Base-by-base conservation (phyloP, 2,888 invertebrate genomes). In the Synanthedon formicaeformis region DNA sequence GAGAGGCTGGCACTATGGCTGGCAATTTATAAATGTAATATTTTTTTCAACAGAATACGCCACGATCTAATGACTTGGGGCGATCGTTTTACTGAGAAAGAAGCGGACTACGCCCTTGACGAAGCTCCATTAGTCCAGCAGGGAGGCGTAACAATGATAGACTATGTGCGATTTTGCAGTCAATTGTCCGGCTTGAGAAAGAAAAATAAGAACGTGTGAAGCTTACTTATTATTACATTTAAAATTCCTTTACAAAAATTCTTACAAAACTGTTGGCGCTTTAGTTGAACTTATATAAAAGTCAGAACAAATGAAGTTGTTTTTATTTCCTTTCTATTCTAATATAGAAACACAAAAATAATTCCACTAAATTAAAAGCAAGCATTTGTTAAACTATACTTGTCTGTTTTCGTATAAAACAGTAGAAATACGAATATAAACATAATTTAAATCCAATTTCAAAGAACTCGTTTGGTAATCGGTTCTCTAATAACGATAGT, bases 41-140 rank as follows among this genome's bases (percentile, higher is more conserved):
- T 34, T 34, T 34, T 23, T 60, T 40, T 55, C 73, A 69, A 2
- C 77, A 92, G 91, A 65, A 90, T 92, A 60, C 90, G 90, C 57
- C 89, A 89, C 59, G 92, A 92, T 64, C 76, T 92, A 49, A 90
- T 90, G 84, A 89, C 90, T 6, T 90, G 89, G 72, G 92, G 92
- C 4, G 92, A 92, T 63, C 89, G 89, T 66, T 90, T 92, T 67
- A 89, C 90, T 0, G 81, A 83, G 50, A 88, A 88, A 58, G 92
- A 92, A 75, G 91, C 91, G 0, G 86, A 89, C 57, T 89, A 89
- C 60, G 91, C 91, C 0, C 70, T 92, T 12, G 90, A 90, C 58
- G 90, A 90, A 63, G 92, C 92, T 0, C 91, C 91, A 0, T 72
- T 88, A 53, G 78, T 88, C n/a, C 81, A 88, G 54, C 83, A 88